Evolutionary conservation across 2,797 vertebrate genomes (phyloP).

Genomic region (Bradypus variegatus): DNA sequence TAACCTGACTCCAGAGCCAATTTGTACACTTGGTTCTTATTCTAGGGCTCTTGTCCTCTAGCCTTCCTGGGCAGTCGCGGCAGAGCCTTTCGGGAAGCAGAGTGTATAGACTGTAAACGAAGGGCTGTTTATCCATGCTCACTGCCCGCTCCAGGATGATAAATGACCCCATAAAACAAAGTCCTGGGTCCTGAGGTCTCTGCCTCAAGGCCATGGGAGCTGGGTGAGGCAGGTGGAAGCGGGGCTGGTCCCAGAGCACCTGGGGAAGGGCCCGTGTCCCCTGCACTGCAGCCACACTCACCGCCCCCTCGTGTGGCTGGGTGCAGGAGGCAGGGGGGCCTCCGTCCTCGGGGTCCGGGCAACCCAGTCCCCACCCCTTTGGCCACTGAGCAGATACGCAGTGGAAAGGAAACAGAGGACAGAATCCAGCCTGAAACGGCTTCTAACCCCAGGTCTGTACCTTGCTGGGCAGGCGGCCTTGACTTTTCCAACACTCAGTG

Average conservation of each 20-base stretch:
- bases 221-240: rapidly evolving
- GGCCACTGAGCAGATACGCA: not conserved
- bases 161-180: not conserved
- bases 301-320: not conserved
- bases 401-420: rapidly evolving
- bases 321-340: too few relatives aligned
- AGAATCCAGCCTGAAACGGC: not conserved
- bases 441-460: not conserved
- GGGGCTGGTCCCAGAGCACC: too few relatives aligned
- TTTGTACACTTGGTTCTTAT: too few relatives aligned
- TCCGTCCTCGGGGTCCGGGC: not conserved
- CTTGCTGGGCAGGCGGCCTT: not conserved
- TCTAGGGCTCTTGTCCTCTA: not conserved
- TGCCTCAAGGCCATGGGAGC: not conserved
- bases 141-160: not conserved
- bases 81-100: not conserved
- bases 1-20: not conserved
- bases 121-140: not conserved
- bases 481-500: not conserved
- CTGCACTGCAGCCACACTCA: not conserved
- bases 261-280: not conserved
- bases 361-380: not conserved
- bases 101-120: not conserved
- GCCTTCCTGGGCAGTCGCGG: not conserved
- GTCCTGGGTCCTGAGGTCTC: not conserved